Conservation (phyloP, 2,888 invertebrate species). For the Pammene aurita region DNA sequence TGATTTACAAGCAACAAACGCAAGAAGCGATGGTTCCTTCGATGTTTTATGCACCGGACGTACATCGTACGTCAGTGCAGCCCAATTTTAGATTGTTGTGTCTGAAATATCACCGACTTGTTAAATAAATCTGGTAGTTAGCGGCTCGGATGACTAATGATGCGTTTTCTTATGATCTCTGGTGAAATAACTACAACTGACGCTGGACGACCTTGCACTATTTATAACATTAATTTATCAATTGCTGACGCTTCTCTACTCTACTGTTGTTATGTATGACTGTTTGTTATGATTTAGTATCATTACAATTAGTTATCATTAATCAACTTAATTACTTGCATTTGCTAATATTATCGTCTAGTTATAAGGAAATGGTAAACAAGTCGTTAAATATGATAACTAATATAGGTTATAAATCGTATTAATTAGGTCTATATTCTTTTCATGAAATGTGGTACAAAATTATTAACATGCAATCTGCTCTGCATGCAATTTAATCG, state of each 20-base stretch:
- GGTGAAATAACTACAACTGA: constrained; percentile 23
- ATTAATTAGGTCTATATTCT: neutral
- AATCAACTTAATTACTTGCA: constrained; percentile 29
- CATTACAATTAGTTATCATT: constrained; percentile 16
- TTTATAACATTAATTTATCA: constrained; percentile 33
- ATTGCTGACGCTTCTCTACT: constrained; percentile 22
- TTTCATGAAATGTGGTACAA: neutral
- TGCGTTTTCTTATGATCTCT: constrained; percentile 46
- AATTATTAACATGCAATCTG: neutral
- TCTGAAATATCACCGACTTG: constrained; percentile 62
- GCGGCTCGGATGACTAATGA: constrained; percentile 50
- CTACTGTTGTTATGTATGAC: constrained; percentile 30
- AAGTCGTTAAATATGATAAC: constrained; percentile 27
- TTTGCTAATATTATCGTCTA: constrained; percentile 16
- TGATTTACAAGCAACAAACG: constrained; percentile 58
- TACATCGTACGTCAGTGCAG: constrained; percentile 59
- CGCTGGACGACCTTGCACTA: constrained; percentile 34
- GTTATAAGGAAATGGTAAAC: constrained; percentile 27
- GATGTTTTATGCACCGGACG: constrained; percentile 56
- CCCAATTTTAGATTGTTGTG: constrained; percentile 70
- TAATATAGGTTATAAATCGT: constrained; percentile 14
- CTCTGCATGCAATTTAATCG: too few species aligned
- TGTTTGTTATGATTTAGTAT: constrained; percentile 3
- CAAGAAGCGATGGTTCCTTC: constrained; percentile 53
- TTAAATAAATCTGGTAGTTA: constrained; percentile 58